These are phyloP conservation scores for Cygnus olor DNA, from an alignment of 2,797 vertebrate species.

Conservation along the genomic window DNA sequence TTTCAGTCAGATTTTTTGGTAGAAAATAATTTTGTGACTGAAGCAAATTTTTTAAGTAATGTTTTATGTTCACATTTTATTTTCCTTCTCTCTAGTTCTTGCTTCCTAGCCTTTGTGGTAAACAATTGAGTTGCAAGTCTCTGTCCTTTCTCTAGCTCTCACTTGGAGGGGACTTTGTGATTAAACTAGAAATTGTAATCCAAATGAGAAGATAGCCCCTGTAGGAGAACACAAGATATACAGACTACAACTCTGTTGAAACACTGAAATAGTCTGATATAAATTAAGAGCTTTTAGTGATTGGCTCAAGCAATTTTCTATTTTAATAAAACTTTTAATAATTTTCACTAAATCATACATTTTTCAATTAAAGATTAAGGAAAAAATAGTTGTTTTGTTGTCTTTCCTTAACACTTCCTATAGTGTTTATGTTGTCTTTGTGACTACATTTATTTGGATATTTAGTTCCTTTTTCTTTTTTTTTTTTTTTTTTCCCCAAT, in stretches of 20 bases:
- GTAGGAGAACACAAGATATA: not conserved
- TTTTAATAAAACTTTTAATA: rapidly evolving
- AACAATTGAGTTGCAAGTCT: not conserved
- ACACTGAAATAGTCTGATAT: not conserved
- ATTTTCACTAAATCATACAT: not conserved
- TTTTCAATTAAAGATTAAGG: not conserved
- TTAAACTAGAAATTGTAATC: not conserved
- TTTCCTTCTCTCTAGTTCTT: not conserved
- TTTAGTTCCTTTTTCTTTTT: not conserved
- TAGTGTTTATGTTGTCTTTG: not conserved
- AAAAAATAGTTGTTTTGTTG: not conserved
- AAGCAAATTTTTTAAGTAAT: not conserved
- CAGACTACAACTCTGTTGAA: not conserved
- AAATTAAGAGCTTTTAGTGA: not conserved
- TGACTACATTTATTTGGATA: not conserved
- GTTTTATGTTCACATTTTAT: not conserved
- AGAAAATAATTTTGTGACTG: not conserved
- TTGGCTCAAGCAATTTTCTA: not conserved
- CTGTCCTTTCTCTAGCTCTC: not conserved
- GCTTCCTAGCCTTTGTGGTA: not conserved
- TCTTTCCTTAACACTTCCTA: not conserved
- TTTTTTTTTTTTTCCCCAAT: not conserved
- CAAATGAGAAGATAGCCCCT: not conserved
- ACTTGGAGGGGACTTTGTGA: not conserved
- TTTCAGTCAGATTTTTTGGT: not conserved